Evolutionary conservation across 1,140 invertebrate genomes (phyloP), one percentile per base, ranked within the genome.

Genomic region (Vollenhovia emeryi): DNA sequence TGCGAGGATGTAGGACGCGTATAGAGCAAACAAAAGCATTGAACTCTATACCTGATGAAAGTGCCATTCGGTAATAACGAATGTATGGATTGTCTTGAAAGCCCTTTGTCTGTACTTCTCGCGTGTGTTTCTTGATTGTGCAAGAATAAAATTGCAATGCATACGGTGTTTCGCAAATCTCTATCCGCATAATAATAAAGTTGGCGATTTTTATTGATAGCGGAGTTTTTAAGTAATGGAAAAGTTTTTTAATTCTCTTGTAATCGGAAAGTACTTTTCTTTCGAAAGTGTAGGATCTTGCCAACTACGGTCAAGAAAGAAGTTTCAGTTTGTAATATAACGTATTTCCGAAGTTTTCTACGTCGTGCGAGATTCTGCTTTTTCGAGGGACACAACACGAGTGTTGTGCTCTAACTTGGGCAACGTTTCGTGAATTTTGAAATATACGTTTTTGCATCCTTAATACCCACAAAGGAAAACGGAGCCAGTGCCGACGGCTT

Each of bases 201-300:
- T n/a, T 43, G 36, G 15, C 6, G 24, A 71, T 71, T 18, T 80
- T 52, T 40, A 27, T 71, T 30, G 40, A 30, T 13, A 21, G 36
- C 3, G 1, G 36, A 45, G 24, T 71, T 80, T 45, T 30, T 30
- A 55, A 43, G 11, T 43, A 48, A 30, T 24, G 36, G 18, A 48
- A 69, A 82, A 57, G 62, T 82, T 82, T 80, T 71, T 68, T 82
- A 71, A 82, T 82, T 57, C 36, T 71, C 36, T 82, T 71, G 66
- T 71, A 82, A 82, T 82, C 78, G 36, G n/a, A 57, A 82, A 82
- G 66, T 82, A 18, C n/a, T 57, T 57, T 30, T 18, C 48, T 2
- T 1, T 5, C 8, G 7, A 43, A 30, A 82, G 36, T 18, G 36
- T 27, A 30, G 50, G 3, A 57, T 57, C 27, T 71, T 13, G 18